Evolutionary conservation across 1,140 invertebrate species (phyloP), one percentile per base, ranked within the genome.

Genomic region (Pseudomyrmex gracilis): DNA sequence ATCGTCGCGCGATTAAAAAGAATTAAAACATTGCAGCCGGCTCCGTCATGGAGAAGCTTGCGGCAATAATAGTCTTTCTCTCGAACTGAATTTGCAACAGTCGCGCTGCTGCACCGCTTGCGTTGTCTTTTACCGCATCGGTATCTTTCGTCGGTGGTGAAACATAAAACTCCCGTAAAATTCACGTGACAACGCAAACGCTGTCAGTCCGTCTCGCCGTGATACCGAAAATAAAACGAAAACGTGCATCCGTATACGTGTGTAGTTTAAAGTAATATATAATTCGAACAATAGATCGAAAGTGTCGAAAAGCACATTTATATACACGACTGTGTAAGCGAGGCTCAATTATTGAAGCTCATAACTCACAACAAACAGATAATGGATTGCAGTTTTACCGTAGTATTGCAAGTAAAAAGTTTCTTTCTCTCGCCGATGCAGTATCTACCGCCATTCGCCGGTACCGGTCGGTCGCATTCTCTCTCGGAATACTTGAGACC

Each of bases 381-480:
- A 20, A 61, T 51, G 45, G 34, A 22, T 12, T 34, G 5, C 10
- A 2, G 17, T 43, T 82, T 90, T 91, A 96, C 96, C 85, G 95
- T 90, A 7, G 93, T 95, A 87, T 96, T 96, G 89, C 96, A 97
- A 60, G 95, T 95, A 86, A 94, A 92, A 76, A 95, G 94, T 80
- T 94, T 92, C 87, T 91, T 93, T 71, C 93, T 90, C 51, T 94
- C 92, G 9, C 95, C 95, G 68, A 93, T 91, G 91, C 96, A 97
- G 91, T 96, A 97, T 82, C 95, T 94, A 2, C 96, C 96, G 4
- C 95, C 95, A 91, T 96, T 95, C 4, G 94, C 92, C 0, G 96
- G 96, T 22, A 92, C 45, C 5, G 95, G 95, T 71, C 95, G 95
- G 87, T 95, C 91, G 83, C 95, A 96, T 74, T 94, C 92, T 57